phyloP scores from a whole-genome alignment of 2,797 vertebrate species.

The Pangasius larnaudii region DNA sequence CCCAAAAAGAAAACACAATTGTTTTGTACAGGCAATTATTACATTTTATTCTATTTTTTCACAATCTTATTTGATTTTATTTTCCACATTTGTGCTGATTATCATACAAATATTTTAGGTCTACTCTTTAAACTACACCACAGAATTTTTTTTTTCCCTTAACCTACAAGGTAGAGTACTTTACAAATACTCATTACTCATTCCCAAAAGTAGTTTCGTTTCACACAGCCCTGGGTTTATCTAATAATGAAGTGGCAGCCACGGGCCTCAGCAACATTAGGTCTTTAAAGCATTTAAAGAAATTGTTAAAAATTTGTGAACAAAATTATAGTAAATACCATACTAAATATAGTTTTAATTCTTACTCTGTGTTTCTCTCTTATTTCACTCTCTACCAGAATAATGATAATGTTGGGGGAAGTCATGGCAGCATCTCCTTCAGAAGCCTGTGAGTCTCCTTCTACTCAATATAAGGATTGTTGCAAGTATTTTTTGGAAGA shows the following conservation, averaged over 20 bases:
- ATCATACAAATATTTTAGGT: neutral
- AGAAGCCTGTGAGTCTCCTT: neutral
- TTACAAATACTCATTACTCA: neutral
- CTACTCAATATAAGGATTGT: neutral
- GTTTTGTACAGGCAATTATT: neutral
- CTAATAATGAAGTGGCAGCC: neutral
- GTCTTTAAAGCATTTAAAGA: neutral
- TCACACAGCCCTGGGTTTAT: neutral
- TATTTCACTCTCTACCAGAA: neutral
- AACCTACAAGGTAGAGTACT: neutral
- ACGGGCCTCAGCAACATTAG: neutral
- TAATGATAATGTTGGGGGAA: neutral
- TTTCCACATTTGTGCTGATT: neutral
- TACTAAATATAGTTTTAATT: neutral
- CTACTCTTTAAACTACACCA: neutral
- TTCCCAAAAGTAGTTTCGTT: neutral
- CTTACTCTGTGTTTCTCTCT: neutral
- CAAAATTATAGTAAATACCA: neutral
- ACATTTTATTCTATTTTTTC: neutral
- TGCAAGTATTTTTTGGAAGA: constrained; percentile 24
- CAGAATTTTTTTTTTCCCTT: neutral
- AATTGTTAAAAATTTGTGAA: neutral
- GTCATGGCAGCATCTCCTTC: neutral
- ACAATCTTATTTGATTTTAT: neutral
- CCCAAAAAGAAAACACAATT: neutral